Conservation (phyloP, 2,113 vertebrate genomes). For the Pelecanoides urinatrix region DNA sequence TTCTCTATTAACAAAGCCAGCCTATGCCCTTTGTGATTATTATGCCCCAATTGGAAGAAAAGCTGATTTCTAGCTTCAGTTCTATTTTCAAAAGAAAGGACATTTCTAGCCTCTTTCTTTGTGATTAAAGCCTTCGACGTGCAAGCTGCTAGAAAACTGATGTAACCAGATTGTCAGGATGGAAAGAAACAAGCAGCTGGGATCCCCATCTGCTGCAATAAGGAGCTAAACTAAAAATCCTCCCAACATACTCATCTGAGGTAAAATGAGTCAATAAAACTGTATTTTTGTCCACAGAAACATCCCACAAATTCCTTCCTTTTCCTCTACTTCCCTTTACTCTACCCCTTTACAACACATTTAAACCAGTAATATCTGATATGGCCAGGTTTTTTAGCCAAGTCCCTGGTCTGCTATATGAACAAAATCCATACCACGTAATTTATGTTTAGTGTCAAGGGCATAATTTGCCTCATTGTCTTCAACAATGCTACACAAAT, state of each 20-base stretch:
- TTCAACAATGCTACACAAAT: background rate
- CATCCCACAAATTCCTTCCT: background rate
- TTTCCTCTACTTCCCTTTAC: background rate
- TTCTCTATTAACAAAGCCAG: background rate
- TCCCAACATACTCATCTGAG: slow-evolving; percentile 2
- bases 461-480: background rate
- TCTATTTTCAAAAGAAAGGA: slow-evolving; percentile 14
- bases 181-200: slow-evolving; percentile 62
- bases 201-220: slow-evolving; percentile 61
- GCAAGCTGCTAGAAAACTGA: slow-evolving; percentile 60
- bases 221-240: slow-evolving; percentile 52
- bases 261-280: slow-evolving; percentile 50
- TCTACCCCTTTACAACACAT: background rate
- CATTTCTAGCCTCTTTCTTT: slow-evolving; percentile 39
- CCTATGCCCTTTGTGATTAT: background rate
- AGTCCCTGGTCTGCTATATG: background rate
- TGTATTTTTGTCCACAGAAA: background rate
- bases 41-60: background rate
- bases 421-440: background rate
- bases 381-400: background rate
- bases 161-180: slow-evolving; percentile 59
- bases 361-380: background rate
- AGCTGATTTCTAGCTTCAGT: background rate
- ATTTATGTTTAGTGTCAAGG: background rate
- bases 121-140: background rate